Evolutionary conservation across 2,888 invertebrate genomes (phyloP), one percentile per base, ranked within the genome.

Genomic region (Epicampocera succincta): DNA sequence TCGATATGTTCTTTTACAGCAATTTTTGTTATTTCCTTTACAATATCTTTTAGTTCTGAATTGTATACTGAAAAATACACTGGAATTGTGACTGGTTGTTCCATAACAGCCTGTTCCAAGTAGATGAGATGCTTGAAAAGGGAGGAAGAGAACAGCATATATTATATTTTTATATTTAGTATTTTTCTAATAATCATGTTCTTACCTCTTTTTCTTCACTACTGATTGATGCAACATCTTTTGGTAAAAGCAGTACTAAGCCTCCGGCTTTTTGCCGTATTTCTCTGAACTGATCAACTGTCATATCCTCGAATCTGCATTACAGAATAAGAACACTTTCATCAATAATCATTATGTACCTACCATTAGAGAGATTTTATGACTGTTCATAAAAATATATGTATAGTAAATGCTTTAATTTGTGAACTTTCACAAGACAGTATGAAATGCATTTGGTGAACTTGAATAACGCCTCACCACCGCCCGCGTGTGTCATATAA

Each of bases 11-110:
- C 79, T 48, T 83, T 78, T 56, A 81, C 78, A 52, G 77, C 52
- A 33, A 61, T 92, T 56, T 85, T 92, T 44, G 95, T 94, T 17
- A 98, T 92, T 87, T 97, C 97, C 21, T 93, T 91, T 79, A 97
- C 93, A 74, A 98, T 96, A 44, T 93, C 93, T 80, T 95, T 93
- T 42, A 98, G 92, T 74, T 96, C 94, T 0, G 93, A 92, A 54
- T 95, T 94, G 93, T 96, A 96, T 33, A 92, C 92, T 0, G 96
- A 93, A 87, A 99, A 97, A 91, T 98, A 99, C 2, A 98, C 95
- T 0, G 98, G 98, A 71, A 97, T 95, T 25, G 93, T 92, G 12
- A 95, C 93, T 87, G 97, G 96, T 85, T 96, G 95, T 40, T 94
- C 93, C 85, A 96, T 91, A 93, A 98, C 95, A 3, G 95, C 94